Conservation (phyloP, 2,113 vertebrate genomes). For the Hippocampus abdominalis region DNA sequence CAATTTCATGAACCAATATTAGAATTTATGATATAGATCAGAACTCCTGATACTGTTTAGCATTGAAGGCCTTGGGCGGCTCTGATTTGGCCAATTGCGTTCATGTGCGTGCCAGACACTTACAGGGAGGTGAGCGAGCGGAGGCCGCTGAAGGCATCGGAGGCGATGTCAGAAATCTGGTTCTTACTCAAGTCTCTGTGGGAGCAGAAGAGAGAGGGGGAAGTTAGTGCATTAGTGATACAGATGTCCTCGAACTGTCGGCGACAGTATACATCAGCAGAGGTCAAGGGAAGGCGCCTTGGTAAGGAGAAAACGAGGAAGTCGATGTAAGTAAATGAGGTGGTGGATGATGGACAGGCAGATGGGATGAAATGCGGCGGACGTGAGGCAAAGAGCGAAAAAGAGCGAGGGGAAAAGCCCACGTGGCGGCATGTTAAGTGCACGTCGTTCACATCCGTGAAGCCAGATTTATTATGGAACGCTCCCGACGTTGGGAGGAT, state of each 20-base stretch:
- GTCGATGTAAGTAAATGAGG: constrained; percentile 35
- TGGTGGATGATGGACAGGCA: constrained; percentile 12
- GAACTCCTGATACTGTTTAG: neutral
- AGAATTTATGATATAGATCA: neutral
- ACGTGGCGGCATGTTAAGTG: constrained; percentile 40
- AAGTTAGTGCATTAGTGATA: constrained; percentile 31
- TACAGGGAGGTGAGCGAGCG: constrained; percentile 96
- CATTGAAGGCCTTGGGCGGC: neutral
- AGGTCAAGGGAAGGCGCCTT: constrained; percentile 47
- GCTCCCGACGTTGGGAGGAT: constrained; percentile 13
- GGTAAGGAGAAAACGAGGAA: constrained; percentile 15
- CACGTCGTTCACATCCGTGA: constrained; percentile 40
- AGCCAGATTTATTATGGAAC: constrained; percentile 52
- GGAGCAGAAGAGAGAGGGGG: constrained; percentile 25
- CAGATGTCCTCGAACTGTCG: constrained; percentile 48
- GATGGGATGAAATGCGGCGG: constrained; percentile 1
- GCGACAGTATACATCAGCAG: constrained; percentile 53
- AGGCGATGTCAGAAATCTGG: constrained; percentile 94
- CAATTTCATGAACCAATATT: neutral
- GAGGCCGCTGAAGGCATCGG: constrained; percentile 93
- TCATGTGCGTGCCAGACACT: constrained; percentile 65
- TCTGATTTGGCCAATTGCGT: neutral
- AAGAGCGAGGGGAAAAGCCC: constrained; percentile 2
- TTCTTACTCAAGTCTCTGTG: constrained; percentile 98
- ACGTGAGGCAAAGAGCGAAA: constrained; percentile 6